phyloP scores from a whole-genome alignment of 2,113 vertebrate genomes.

The Clarias gariepinus region DNA sequence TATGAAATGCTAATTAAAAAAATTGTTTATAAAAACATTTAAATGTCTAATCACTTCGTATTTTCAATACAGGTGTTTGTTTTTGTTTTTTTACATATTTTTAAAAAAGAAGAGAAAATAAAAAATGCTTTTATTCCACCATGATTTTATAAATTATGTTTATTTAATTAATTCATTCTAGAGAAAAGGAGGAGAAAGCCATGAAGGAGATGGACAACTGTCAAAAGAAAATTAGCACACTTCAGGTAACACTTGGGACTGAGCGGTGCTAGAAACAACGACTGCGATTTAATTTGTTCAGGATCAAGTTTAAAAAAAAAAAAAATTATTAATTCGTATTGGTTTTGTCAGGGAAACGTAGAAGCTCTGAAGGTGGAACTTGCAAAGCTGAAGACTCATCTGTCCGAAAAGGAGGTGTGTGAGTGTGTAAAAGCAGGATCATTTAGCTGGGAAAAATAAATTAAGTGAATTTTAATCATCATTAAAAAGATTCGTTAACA shows the following conservation, averaged over 20 bases:
- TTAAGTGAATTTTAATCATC: background rate
- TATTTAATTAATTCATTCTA: background rate
- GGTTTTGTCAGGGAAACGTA: constrained; percentile 47
- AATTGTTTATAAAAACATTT: no score
- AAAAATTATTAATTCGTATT: background rate
- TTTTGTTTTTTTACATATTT: background rate
- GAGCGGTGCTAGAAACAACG: background rate
- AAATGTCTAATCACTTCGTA: no score
- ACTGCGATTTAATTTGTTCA: background rate
- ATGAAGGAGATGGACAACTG: background rate
- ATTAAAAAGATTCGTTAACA: background rate
- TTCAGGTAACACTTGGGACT: constrained; percentile 34
- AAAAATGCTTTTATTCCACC: background rate
- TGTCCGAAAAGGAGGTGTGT: constrained; percentile 55
- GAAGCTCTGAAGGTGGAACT: constrained; percentile 52
- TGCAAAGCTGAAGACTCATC: constrained; percentile 45
- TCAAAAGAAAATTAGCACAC: constrained; percentile 2
- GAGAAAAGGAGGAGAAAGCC: constrained; percentile 11
- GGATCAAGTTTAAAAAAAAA: background rate
- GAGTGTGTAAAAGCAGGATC: no score
- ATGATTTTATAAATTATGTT: background rate
- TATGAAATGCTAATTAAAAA: no score
- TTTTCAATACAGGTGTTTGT: no score
- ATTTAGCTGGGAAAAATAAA: background rate
- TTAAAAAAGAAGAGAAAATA: background rate